These are phyloP conservation scores for Epinotia ramella DNA, from an alignment of 2,888 invertebrate genomes.

Conservation along the genomic window DNA sequence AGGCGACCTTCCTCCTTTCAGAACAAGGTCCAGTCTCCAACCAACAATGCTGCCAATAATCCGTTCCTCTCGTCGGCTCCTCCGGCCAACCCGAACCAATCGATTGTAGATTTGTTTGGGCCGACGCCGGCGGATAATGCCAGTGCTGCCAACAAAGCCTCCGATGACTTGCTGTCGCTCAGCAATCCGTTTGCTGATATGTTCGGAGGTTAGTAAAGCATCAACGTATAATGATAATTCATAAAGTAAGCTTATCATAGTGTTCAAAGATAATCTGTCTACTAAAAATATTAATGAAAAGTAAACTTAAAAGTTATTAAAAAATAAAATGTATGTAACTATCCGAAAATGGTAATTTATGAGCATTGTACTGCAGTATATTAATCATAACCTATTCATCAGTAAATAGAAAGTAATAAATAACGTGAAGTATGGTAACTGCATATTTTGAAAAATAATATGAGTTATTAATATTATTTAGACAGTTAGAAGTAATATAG, in stretches of 20 bases:
- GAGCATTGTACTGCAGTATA: background rate
- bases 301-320: background rate
- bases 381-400: background rate
- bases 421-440: constrained; percentile 1
- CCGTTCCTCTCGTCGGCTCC: constrained; percentile 93
- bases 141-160: constrained; percentile 86
- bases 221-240: background rate
- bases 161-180: constrained; percentile 94
- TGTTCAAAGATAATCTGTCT: background rate
- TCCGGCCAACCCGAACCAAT: constrained; percentile 70
- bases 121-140: constrained; percentile 79
- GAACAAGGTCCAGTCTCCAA: constrained; percentile 91
- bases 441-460: constrained; percentile 5
- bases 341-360: background rate
- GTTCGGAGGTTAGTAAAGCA: constrained; percentile 85
- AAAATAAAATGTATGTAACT: background rate
- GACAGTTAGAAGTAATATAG: background rate
- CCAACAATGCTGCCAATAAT: constrained; percentile 90
- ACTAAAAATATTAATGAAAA: background rate
- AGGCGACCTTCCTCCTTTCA: constrained; percentile 55
- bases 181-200: constrained; percentile 97
- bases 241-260: background rate
- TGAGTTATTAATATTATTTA: constrained; percentile 2
- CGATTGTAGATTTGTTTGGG: constrained; percentile 93
- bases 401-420: background rate